A percentile compares a stretch with the other conserved stretches of the same genome.
phyloP scores from a whole-genome alignment of 2,888 invertebrate genomes.

The Drosophila neonasuta region DNA sequence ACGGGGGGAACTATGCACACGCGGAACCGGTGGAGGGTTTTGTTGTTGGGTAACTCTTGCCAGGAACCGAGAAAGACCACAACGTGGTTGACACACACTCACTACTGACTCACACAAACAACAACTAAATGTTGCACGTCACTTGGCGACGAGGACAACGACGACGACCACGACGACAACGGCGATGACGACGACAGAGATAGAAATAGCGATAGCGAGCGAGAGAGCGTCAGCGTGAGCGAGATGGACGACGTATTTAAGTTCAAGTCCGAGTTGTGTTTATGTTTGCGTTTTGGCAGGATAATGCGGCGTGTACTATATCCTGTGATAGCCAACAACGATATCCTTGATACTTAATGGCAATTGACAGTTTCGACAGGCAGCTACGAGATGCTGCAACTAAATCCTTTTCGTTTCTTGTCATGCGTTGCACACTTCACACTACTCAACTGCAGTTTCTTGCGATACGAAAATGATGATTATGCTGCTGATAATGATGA shows the following conservation, averaged over 20 bases:
- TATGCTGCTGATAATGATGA: conserved; percentile 10
- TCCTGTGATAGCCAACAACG: conserved; percentile 31
- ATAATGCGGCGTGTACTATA: conserved; percentile 49
- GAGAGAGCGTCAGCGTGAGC: too few relatives aligned
- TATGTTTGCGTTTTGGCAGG: conserved; percentile 47
- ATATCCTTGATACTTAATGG: conserved; percentile 18
- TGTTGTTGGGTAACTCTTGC: conserved; percentile 16
- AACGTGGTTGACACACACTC: conserved; percentile 53
- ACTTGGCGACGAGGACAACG: conserved; percentile 43
- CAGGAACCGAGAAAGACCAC: conserved; percentile 44
- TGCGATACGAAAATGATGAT: conserved; percentile 8
- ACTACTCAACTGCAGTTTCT: conserved; percentile 6
- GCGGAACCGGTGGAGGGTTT: conserved; percentile 4
- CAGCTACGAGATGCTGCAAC: background rate
- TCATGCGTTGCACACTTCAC: conserved; percentile 17
- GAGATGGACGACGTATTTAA: background rate
- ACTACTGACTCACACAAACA: conserved; percentile 1
- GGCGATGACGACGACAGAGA: background rate
- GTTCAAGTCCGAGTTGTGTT: conserved; percentile 25
- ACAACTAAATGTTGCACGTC: conserved; percentile 49
- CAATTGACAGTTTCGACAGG: conserved; percentile 24
- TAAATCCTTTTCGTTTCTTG: conserved; percentile 28
- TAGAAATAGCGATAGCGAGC: background rate
- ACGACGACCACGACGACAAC: conserved; percentile 4
- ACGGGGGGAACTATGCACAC: background rate